A percentile compares a stretch with the other conserved stretches of the same genome.
These are phyloP conservation scores for Drosophila putrida DNA, from an alignment of 2,888 invertebrate species.

Conservation along the genomic window DNA sequence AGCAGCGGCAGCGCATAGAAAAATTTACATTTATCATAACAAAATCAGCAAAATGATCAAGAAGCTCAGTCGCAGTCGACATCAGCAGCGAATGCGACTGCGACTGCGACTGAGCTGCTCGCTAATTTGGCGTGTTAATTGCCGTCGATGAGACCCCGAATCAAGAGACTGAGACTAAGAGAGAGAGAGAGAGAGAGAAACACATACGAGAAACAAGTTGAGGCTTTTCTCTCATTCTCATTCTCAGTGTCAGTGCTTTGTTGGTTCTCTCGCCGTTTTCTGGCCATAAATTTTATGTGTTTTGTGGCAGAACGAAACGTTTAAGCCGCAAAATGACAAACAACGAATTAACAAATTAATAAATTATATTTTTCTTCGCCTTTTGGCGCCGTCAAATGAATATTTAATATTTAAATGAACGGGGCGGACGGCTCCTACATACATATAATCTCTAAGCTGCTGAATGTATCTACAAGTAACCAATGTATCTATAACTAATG, in stretches of 20 bases:
- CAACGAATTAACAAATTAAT: conserved; percentile 82
- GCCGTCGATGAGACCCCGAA: conserved; percentile 56
- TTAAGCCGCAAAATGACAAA: conserved; percentile 81
- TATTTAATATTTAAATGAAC: conserved; percentile 56
- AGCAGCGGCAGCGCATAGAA: conserved; percentile 48
- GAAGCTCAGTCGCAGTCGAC: conserved; percentile 18
- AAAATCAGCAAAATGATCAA: conserved; percentile 45
- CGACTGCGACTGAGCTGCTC: conserved; percentile 42
- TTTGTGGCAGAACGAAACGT: conserved; percentile 81
- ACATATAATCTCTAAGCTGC: conserved; percentile 17
- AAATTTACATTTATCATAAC: conserved; percentile 66
- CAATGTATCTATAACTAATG: conserved; percentile 67
- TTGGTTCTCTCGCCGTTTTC: conserved; percentile 35
- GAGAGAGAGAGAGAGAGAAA: conserved; percentile 3
- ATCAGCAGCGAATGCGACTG: conserved; percentile 9
- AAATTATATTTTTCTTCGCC: conserved; percentile 72
- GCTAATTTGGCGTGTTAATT: conserved; percentile 81
- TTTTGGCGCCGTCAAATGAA: conserved; percentile 61
- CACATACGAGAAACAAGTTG: conserved; percentile 27
- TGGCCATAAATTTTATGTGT: conserved; percentile 74
- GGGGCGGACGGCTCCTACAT: conserved; percentile 31
- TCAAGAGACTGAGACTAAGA: background rate
- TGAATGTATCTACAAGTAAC: conserved; percentile 35
- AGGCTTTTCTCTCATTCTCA: conserved; percentile 6
- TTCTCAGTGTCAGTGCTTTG: background rate